A percentile compares a stretch with the other conserved stretches of the same genome.
These are phyloP conservation scores for Andrena camellia DNA, from an alignment of 2,888 invertebrate genomes.

Conservation along the genomic window DNA sequence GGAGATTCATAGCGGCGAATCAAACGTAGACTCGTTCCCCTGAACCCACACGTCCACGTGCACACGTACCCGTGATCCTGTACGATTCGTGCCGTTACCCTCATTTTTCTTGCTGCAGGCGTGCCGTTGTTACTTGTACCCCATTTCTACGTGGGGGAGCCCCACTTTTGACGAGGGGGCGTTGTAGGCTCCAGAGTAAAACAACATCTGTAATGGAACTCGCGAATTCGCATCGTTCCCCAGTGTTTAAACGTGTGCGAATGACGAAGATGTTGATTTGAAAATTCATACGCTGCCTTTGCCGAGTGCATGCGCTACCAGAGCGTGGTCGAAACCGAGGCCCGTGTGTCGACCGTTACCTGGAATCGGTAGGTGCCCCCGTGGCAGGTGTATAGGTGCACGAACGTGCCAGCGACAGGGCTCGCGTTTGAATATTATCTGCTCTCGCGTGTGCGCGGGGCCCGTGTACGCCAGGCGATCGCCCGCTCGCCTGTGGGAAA, in stretches of 20 bases:
- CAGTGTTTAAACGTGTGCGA: not conserved
- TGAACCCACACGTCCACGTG: slow-evolving; percentile 2
- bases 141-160: not conserved
- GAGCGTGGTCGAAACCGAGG: slow-evolving; percentile 40
- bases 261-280: not conserved
- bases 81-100: slow-evolving; percentile 64
- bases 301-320: slow-evolving; percentile 1
- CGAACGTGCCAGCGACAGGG: slow-evolving; percentile 56
- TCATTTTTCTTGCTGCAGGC: slow-evolving; percentile 65
- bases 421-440: slow-evolving; percentile 58
- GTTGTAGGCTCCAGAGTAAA: not conserved
- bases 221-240: not conserved
- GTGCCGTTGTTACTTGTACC: slow-evolving; percentile 61
- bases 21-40: slow-evolving; percentile 10
- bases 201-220: not conserved
- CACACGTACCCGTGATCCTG: slow-evolving; percentile 2
- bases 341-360: slow-evolving; percentile 45
- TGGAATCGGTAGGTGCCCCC: slow-evolving; percentile 3
- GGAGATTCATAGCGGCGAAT: slow-evolving; percentile 40
- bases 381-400: slow-evolving; percentile 44
- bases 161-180: too few relatives aligned
- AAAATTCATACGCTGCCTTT: too few relatives aligned
- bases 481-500: slow-evolving; percentile 77
- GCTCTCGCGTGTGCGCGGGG: slow-evolving; percentile 50
- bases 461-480: slow-evolving; percentile 41